These are phyloP conservation scores for Apaloderma vittatum DNA, from an alignment of 2,113 vertebrate genomes.

Conservation along the genomic window DNA sequence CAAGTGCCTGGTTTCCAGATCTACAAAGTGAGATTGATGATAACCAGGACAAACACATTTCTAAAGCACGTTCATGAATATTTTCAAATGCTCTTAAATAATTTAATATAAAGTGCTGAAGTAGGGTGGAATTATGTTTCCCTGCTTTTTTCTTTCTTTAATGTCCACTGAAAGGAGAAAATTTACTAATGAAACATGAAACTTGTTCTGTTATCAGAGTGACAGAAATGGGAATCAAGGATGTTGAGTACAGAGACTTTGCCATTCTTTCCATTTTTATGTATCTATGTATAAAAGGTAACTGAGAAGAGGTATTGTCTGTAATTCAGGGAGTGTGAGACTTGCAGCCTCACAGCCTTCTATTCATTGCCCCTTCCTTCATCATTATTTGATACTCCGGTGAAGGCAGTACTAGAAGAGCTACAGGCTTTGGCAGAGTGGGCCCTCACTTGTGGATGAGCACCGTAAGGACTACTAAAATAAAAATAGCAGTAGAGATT, in stretches of 20 bases:
- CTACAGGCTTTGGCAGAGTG: background rate
- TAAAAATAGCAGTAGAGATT: background rate
- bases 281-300: background rate
- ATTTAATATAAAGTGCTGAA: background rate
- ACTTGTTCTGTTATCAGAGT: background rate
- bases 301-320: background rate
- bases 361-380: background rate
- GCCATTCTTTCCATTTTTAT: background rate
- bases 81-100: background rate
- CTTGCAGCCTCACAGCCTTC: background rate
- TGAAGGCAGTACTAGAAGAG: background rate
- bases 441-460: background rate
- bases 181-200: background rate
- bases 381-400: background rate
- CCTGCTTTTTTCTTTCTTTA: background rate
- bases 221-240: background rate
- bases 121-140: background rate
- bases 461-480: background rate
- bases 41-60: background rate
- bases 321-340: background rate
- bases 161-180: background rate
- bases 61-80: background rate
- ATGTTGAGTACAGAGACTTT: background rate
- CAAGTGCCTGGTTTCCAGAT: background rate
- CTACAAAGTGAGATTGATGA: background rate